Percentiles rank a stretch among this genome's conserved stretches.
phyloP scores from a whole-genome alignment of 1,140 invertebrate species.

The Calliphora vicina region DNA sequence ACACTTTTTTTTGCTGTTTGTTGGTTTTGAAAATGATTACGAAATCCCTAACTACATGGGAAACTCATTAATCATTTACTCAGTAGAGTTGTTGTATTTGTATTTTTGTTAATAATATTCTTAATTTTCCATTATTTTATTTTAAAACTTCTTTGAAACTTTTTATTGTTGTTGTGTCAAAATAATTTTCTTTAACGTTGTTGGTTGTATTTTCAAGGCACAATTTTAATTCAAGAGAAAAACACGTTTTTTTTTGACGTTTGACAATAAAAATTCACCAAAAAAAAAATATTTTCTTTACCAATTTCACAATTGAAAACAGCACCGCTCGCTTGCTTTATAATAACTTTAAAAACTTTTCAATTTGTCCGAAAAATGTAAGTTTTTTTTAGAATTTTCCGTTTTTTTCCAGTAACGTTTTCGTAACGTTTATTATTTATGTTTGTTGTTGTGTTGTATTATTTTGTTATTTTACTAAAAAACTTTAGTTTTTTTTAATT shows the following conservation, averaged over 20 bases:
- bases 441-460: neutral
- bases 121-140: neutral
- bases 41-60: neutral
- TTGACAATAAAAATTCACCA: neutral
- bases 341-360: neutral
- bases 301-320: neutral
- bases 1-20: neutral
- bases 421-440: neutral
- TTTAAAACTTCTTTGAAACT: neutral
- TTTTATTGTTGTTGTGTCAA: neutral
- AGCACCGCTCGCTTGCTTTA: neutral
- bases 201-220: neutral
- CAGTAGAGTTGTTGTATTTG: too few relatives aligned
- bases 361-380: too few relatives aligned
- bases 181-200: neutral
- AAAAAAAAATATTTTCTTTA: neutral
- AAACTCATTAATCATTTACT: slow-evolving; percentile 4
- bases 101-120: too few relatives aligned
- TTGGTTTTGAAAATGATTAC: neutral
- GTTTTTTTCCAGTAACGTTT: neutral
- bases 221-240: neutral
- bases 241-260: neutral
- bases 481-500: neutral
- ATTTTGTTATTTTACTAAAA: neutral
- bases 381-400: neutral